Base-by-base conservation (phyloP, 1,140 invertebrate genomes). In the Saccostrea glomerata region DNA sequence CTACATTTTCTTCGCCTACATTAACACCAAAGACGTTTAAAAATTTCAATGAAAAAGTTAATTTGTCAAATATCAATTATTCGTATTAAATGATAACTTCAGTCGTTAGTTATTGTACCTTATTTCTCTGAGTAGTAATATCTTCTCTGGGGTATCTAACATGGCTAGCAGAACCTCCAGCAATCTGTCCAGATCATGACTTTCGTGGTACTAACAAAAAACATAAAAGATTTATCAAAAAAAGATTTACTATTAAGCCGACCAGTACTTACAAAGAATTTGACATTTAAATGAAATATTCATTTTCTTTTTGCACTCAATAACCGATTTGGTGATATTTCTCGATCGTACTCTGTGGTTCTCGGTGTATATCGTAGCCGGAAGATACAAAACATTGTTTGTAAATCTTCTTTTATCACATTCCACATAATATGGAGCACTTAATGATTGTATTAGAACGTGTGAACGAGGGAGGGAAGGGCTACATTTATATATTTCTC, bases 71-170 rank as follows among this genome's bases (percentile, higher is more conserved):
- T 47, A 47, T 47, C 6, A 47, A 47, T 6, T 47, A 47, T 47
- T 47, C 47, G 47, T 6, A 47, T 47, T 47, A 7, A 1, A 47
- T 47, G 5, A 47, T 3, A 47, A 47, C 47, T 47, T 7, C 6
- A 47, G 47, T 47, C 6, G 47, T 47, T 47, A 7, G 47, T 6
- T 47, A 47, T 6, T 47, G 63, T 89, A 93, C 92, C 92, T 91
- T 66, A 93, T 90, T 84, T 93, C 90, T 83, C 87, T 87, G 0
- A 93, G 86, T 17, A 93, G 73, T 40, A 90, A 82, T n/a, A 91
- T 85, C 86, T 93, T 93, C 36, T 92, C 92, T 30, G 89, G 90
- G 55, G 87, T 90, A 82, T 92, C 91, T 17, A 93, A 86, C 77
- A 91, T 90, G 1, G 85, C 86, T 9, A 92, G 63, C 30, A 93